Evolutionary conservation across 2,797 vertebrate genomes (phyloP).

Genomic region (Novumbra hubbsi): DNA sequence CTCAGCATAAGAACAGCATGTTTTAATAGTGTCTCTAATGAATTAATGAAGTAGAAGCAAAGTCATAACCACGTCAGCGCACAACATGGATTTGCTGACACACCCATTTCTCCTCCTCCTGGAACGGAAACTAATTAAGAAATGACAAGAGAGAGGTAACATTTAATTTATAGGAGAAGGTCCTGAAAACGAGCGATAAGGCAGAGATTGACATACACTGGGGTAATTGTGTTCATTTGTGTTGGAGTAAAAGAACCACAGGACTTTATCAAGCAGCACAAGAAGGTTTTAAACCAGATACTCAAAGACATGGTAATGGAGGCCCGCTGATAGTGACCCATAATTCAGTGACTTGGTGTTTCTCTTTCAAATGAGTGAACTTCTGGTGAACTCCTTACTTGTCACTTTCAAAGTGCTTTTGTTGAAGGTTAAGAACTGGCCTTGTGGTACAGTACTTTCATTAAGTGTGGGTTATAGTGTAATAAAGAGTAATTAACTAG

Average conservation of each 20-base stretch:
- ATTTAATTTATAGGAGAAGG: constrained; percentile 67
- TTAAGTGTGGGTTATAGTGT: constrained; percentile 8
- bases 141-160: constrained; percentile 61
- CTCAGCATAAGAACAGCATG: constrained; percentile 21
- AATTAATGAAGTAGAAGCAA: constrained; percentile 45
- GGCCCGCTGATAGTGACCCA: constrained; percentile 29
- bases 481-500: background rate
- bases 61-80: constrained; percentile 28
- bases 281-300: constrained; percentile 54
- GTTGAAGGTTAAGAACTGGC: constrained; percentile 12
- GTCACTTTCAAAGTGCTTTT: constrained; percentile 33
- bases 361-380: constrained; percentile 34
- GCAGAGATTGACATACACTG: constrained; percentile 55
- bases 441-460: background rate
- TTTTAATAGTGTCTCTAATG: constrained; percentile 36
- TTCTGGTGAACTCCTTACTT: constrained; percentile 27
- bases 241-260: constrained; percentile 24
- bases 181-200: constrained; percentile 73
- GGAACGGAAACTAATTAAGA: constrained; percentile 61
- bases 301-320: constrained; percentile 37
- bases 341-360: constrained; percentile 9
- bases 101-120: constrained; percentile 49
- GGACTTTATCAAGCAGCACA: constrained; percentile 51
- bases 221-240: constrained; percentile 67
- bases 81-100: constrained; percentile 42